These are phyloP conservation scores for Odontamblyopus rebecca DNA, from an alignment of 2,797 vertebrate genomes.

Conservation along the genomic window DNA sequence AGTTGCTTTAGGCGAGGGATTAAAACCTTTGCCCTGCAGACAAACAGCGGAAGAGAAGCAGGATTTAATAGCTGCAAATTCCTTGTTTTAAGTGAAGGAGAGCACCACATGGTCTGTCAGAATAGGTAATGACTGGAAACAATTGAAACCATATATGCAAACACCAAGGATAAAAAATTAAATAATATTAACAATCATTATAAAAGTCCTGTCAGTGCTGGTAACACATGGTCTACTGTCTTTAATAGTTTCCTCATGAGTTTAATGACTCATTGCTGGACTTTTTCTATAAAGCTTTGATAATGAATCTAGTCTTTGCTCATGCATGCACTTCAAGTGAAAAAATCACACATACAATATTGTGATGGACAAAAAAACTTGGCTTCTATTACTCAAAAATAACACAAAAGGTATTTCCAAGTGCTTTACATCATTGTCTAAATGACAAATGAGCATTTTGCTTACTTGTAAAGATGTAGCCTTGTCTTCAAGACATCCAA, in stretches of 20 bases:
- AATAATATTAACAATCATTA: conserved; percentile 72
- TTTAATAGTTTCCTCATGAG: conserved; percentile 60
- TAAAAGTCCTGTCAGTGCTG: conserved; percentile 79
- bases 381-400: conserved; percentile 30
- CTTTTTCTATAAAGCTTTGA: conserved; percentile 73
- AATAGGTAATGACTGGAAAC: conserved; percentile 68
- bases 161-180: conserved; percentile 67
- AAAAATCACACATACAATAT: conserved; percentile 25
- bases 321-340: conserved; percentile 48
- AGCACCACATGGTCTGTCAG: conserved; percentile 76
- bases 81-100: conserved; percentile 82
- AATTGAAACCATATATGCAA: conserved; percentile 69
- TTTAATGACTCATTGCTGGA: conserved; percentile 45
- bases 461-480: conserved; percentile 38
- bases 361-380: conserved; percentile 46
- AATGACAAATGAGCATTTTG: conserved; percentile 31
- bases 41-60: conserved; percentile 63
- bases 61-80: conserved; percentile 79
- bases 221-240: conserved; percentile 67
- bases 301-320: conserved; percentile 65
- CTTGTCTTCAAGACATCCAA: conserved; percentile 37
- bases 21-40: conserved; percentile 58
- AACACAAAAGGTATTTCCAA: conserved; percentile 18
- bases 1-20: conserved; percentile 53
- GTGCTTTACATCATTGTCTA: conserved; percentile 50